Evolutionary conservation across 2,888 invertebrate species (phyloP).

Genomic region (Thymelicus lineola): DNA sequence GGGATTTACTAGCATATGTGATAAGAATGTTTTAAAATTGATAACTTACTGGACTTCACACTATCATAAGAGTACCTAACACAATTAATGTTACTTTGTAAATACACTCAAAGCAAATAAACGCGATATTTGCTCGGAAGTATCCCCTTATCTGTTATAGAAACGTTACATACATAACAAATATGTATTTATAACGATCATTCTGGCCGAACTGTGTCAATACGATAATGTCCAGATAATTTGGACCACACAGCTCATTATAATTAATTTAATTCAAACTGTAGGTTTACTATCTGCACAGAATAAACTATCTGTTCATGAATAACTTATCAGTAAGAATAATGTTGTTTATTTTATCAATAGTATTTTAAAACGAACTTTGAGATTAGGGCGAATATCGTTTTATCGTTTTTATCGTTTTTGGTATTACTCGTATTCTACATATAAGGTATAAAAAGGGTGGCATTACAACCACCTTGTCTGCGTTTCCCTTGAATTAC

Average conservation of each 20-base stretch:
- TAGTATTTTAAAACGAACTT: too few species aligned
- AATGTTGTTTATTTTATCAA: too few species aligned
- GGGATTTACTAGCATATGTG: background rate
- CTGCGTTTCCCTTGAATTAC: too few species aligned
- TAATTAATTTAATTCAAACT: background rate
- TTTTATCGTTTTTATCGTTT: too few species aligned
- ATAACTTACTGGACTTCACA: background rate
- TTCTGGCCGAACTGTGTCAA: slow-evolving; percentile 16
- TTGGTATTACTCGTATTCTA: too few species aligned
- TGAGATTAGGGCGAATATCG: too few species aligned
- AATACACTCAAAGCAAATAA: slow-evolving; percentile 4
- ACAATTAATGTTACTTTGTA: background rate
- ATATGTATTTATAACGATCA: background rate
- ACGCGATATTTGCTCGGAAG: slow-evolving; percentile 9
- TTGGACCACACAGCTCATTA: background rate
- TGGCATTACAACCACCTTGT: too few species aligned
- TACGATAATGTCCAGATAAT: slow-evolving; percentile 17
- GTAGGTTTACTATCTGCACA: background rate
- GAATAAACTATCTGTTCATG: background rate
- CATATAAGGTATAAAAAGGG: too few species aligned
- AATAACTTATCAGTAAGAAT: background rate
- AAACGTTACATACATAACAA: slow-evolving; percentile 8
- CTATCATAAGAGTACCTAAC: background rate
- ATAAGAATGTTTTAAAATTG: slow-evolving; percentile 1
- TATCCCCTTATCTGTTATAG: slow-evolving; percentile 10